Base-by-base conservation (phyloP, 2,888 invertebrate species). In the Andrena dorsata region DNA sequence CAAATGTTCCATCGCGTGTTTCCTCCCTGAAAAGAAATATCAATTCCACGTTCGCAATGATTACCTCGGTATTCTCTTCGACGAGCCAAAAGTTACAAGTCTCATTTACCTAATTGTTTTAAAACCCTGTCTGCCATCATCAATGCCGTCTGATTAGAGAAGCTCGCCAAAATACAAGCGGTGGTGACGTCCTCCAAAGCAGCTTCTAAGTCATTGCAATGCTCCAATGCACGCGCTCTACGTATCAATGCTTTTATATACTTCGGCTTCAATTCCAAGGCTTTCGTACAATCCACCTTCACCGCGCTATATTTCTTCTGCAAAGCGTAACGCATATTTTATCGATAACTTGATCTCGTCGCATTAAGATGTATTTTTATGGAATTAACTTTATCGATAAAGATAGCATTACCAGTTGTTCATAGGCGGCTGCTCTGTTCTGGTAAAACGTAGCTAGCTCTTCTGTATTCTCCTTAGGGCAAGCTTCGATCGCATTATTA, bases 381-480 rank as follows among this genome's bases (percentile, higher is more conserved):
- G 23, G 35, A 35, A 64, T 0, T 26, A 23, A 23, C 30, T 49
- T 20, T 8, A 16, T 51, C 3, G 4, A 58, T 2, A 35, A 16
- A 58, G 16, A 13, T 28, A 68, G 20, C 66, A 41, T 93, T 93
- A 96, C 96, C 92, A 98, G 94, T 94, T 98, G 97, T 94, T 99
- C 99, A 94, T 98, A 98, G 60, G 98, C 98, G 20, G 99, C 99
- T 13, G 99, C 99, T 90, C 98, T 96, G 93, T 99, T 99, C 94
- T 99, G 99, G 94, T 98, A 98, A 94, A 98, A 98, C 20, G 98
- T 98, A 0, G 99, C 97, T 74, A 98, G 94, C 88, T 98, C 98
- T 0, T 95, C 95, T 32, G 95, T 95, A 88, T 97, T 96, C 75
- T 97, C 96, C 83, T 95, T 94, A 0, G 98, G 97, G 90, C 98